These are phyloP conservation scores for Bembecia ichneumoniformis DNA, from an alignment of 2,888 invertebrate genomes.

Conservation along the genomic window DNA sequence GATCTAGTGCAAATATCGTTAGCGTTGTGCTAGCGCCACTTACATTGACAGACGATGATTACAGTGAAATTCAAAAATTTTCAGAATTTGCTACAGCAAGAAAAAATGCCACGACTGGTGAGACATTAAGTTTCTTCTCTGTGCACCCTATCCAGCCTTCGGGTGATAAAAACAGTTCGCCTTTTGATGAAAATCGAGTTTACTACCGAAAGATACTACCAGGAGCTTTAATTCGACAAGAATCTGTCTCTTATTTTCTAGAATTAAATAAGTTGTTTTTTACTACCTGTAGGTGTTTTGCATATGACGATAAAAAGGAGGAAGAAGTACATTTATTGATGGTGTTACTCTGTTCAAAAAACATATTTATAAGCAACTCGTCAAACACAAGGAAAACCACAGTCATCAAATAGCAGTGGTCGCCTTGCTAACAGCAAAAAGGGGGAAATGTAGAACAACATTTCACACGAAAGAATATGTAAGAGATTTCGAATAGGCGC, in stretches of 20 bases:
- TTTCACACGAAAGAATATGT: neutral
- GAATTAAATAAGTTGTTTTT: neutral
- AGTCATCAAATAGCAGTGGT: neutral
- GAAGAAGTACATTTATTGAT: neutral
- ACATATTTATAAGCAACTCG: neutral
- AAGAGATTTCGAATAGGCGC: neutral
- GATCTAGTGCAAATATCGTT: too few species aligned
- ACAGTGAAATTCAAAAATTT: too few species aligned
- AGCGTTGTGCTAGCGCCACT: too few species aligned
- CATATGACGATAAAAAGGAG: neutral
- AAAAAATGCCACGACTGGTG: too few species aligned
- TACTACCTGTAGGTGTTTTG: neutral
- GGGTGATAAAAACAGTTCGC: conserved; percentile 1
- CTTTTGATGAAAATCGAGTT: neutral
- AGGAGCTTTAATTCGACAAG: neutral
- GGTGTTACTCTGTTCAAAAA: neutral
- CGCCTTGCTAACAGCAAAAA: neutral
- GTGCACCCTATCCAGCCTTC: conserved; percentile 1
- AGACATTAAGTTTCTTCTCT: conserved; percentile 1
- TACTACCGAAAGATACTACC: neutral
- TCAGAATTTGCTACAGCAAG: too few species aligned
- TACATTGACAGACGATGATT: too few species aligned
- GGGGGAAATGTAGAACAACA: neutral
- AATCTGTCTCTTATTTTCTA: neutral
- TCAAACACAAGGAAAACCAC: too few species aligned